Conservation (phyloP, 2,113 vertebrate genomes). For the Ailuropoda melanoleuca region DNA sequence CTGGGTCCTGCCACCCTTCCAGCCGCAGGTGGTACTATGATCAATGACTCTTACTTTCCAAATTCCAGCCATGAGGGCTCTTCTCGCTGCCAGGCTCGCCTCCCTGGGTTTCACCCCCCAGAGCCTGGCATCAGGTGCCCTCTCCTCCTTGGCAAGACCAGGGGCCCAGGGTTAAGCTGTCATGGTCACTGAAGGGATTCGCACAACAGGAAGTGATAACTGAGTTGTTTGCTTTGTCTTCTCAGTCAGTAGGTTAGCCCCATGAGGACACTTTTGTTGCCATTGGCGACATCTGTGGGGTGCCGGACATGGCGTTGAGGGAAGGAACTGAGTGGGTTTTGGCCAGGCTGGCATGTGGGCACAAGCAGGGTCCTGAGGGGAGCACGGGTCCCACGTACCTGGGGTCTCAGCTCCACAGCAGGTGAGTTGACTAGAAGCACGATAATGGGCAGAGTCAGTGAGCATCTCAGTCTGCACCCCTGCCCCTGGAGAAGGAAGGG, state of each 20-base stretch:
- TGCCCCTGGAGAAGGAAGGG: neutral
- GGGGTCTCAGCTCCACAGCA: neutral
- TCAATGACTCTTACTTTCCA: too few species aligned
- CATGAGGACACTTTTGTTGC: neutral
- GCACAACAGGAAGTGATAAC: neutral
- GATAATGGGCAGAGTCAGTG: rapidly evolving
- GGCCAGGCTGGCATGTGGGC: neutral
- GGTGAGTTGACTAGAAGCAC: rapidly evolving
- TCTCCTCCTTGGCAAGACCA: neutral
- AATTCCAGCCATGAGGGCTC: neutral
- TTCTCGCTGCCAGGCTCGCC: rapidly evolving
- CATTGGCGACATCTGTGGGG: rapidly evolving
- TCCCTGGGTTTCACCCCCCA: neutral
- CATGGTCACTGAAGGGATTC: rapidly evolving
- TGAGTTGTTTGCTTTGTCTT: neutral
- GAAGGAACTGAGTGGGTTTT: rapidly evolving
- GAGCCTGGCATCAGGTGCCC: neutral
- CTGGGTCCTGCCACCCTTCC: neutral
- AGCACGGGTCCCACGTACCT: rapidly evolving
- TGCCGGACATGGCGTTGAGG: rapidly evolving
- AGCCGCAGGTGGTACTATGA: too few species aligned
- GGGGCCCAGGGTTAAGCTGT: neutral
- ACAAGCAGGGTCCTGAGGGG: neutral
- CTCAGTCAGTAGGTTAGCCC: neutral
- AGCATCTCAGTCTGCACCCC: neutral